Percentiles rank a stretch among this genome's conserved stretches.
Evolutionary conservation across 2,888 invertebrate species (phyloP).

Genomic region (Nineta flava): DNA sequence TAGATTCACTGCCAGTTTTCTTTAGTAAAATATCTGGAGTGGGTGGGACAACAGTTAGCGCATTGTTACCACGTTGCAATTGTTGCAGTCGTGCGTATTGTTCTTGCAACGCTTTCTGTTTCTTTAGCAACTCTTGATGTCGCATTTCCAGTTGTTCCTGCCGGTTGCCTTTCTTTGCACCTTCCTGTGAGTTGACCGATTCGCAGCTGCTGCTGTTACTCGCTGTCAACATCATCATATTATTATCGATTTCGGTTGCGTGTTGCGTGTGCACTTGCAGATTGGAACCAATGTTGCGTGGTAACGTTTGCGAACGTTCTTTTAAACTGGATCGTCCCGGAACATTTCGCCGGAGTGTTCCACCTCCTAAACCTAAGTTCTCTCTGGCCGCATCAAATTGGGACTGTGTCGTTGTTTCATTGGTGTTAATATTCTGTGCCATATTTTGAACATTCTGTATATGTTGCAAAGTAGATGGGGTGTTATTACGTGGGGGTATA

Average conservation of each 20-base stretch:
- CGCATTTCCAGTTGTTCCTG: conserved; percentile 70
- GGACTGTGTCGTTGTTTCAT: conserved; percentile 22
- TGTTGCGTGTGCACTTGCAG: conserved; percentile 20
- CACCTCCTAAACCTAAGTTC: conserved; percentile 27
- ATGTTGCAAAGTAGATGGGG: conserved; percentile 22
- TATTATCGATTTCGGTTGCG: conserved; percentile 15
- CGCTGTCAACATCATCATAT: conserved; percentile 28
- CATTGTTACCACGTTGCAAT: conserved; percentile 61
- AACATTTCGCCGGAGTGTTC: conserved; percentile 27
- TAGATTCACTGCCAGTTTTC: conserved; percentile 79
- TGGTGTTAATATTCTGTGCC: conserved; percentile 15
- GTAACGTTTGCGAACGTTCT: conserved; percentile 26
- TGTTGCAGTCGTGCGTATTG: conserved; percentile 82
- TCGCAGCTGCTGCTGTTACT: conserved; percentile 61
- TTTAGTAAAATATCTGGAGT: conserved; percentile 49
- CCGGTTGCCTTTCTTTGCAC: conserved; percentile 37
- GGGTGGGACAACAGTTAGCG: conserved; percentile 42
- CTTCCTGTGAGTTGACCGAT: conserved; percentile 59
- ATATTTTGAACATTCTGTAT: conserved; percentile 28
- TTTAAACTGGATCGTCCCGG: conserved; percentile 5
- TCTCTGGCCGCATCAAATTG: conserved; percentile 28
- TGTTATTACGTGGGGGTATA: conserved; percentile 36
- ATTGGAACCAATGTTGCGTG: conserved; percentile 27
- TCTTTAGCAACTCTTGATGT: conserved; percentile 74
- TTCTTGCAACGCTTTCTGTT: conserved; percentile 78